Conservation (phyloP, 2,797 vertebrate genomes). For the Acrocephalus scirpaceus region DNA sequence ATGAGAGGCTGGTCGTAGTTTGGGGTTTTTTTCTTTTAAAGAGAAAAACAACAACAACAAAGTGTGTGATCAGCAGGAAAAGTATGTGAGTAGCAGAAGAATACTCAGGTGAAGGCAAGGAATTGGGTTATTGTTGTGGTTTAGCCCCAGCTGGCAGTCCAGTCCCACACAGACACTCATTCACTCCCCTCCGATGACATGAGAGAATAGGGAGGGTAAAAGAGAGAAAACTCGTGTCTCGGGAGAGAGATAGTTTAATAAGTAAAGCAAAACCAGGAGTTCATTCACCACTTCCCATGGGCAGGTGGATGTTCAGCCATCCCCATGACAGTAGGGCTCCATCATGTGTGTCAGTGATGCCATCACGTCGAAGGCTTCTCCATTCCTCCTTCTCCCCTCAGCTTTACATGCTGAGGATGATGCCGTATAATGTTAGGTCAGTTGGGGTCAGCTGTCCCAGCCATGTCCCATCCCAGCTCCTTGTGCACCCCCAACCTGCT, state of each 20-base stretch:
- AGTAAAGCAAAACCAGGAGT: neutral
- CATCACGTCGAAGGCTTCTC: neutral
- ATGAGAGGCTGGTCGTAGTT: neutral
- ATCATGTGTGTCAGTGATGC: neutral
- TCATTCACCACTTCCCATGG: neutral
- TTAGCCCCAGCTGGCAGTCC: neutral
- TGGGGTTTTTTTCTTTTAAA: neutral
- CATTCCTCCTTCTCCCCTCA: neutral
- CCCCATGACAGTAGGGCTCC: neutral
- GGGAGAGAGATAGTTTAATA: neutral
- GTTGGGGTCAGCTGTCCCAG: neutral
- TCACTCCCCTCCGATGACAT: neutral
- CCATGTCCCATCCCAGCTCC: neutral
- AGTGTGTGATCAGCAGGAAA: neutral
- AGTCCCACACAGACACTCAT: neutral
- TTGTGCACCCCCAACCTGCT: neutral
- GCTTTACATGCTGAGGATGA: no score
- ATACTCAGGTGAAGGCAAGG: neutral
- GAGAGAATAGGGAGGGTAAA: neutral
- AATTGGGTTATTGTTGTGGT: neutral
- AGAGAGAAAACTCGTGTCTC: rapidly evolving
- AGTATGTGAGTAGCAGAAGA: neutral
- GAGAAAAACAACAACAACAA: neutral
- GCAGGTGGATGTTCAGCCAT: neutral
- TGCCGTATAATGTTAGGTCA: neutral